A percentile compares a stretch with the other conserved stretches of the same genome.
phyloP scores from a whole-genome alignment of 2,888 invertebrate genomes.

The Ypsolopha scabrella region DNA sequence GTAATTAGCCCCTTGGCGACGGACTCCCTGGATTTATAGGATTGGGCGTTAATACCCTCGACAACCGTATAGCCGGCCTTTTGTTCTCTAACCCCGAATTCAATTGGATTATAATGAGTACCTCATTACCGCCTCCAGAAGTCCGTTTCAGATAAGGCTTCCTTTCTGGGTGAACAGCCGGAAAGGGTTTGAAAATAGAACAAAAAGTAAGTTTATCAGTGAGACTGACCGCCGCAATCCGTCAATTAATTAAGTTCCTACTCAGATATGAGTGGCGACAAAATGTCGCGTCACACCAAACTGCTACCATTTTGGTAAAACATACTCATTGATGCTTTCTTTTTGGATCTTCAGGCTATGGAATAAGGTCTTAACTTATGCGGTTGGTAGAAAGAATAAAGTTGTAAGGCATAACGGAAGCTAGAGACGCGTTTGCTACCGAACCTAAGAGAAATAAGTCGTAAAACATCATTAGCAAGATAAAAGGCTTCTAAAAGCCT shows the following conservation, averaged over 20 bases:
- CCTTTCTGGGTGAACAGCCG: not conserved
- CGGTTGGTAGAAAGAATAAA: not conserved
- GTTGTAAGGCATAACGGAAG: slow-evolving; percentile 4
- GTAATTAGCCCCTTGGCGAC: slow-evolving; percentile 69
- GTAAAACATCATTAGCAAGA: slow-evolving; percentile 68
- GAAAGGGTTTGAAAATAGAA: not conserved
- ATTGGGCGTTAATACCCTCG: slow-evolving; percentile 63
- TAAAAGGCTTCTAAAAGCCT: slow-evolving; percentile 50
- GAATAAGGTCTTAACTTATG: slow-evolving; percentile 16
- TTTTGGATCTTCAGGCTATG: slow-evolving; percentile 20
- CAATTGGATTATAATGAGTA: slow-evolving; percentile 46
- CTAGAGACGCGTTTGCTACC: slow-evolving; percentile 36
- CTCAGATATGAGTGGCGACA: slow-evolving; percentile 53
- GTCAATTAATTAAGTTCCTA: slow-evolving; percentile 55
- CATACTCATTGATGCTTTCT: slow-evolving; percentile 4
- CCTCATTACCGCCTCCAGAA: not conserved
- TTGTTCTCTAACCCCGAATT: slow-evolving; percentile 54
- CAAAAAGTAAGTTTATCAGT: slow-evolving; percentile 1
- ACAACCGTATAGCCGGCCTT: slow-evolving; percentile 62
- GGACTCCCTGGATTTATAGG: slow-evolving; percentile 64
- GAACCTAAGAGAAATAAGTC: slow-evolving; percentile 41
- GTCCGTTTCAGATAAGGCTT: no score
- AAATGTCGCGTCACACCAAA: slow-evolving; percentile 38
- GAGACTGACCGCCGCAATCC: slow-evolving; percentile 45
- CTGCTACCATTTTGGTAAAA: slow-evolving; percentile 25